Percentiles rank a stretch among this genome's conserved stretches.
Evolutionary conservation across 2,888 invertebrate genomes (phyloP).

Genomic region (Helicoverpa assulta): DNA sequence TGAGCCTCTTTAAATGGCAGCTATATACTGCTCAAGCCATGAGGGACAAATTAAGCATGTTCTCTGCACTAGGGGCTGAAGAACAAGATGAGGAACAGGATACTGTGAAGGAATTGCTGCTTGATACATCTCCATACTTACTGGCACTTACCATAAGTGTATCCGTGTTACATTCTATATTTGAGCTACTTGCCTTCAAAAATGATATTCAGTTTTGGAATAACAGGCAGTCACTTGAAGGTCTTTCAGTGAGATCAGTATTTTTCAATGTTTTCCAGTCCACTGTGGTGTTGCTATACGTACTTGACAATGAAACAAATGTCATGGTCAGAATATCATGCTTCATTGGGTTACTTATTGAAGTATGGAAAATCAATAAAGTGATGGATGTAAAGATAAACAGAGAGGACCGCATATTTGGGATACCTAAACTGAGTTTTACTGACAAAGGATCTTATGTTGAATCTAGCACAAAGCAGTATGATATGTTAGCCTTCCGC

Average conservation of each 20-base stretch:
- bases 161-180: constrained; percentile 98
- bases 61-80: constrained; percentile 91
- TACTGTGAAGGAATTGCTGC: constrained; percentile 96
- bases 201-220: constrained; percentile 99
- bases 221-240: constrained; percentile 98
- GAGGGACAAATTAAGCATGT: constrained; percentile 95
- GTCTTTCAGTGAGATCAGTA: constrained; percentile 98
- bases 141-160: constrained; percentile 97
- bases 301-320: constrained; percentile 99
- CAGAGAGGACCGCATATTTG: constrained; percentile 93
- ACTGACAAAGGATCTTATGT: constrained; percentile 99
- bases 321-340: constrained; percentile 98
- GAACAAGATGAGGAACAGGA: constrained; percentile 97
- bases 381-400: constrained; percentile 94
- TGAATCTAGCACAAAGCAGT: constrained; percentile 97
- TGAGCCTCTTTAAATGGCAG: constrained; percentile 99
- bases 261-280: constrained; percentile 99
- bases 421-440: constrained; percentile 95
- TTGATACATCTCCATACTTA: constrained; percentile 99
- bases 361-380: constrained; percentile 99
- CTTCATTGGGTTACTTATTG: constrained; percentile 98
- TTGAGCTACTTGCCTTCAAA: constrained; percentile 99
- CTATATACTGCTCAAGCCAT: constrained; percentile 98
- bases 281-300: constrained; percentile 97
- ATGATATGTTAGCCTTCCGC: constrained; percentile 98